Percentiles rank a stretch among this genome's conserved stretches.
Conservation (phyloP, 2,797 vertebrate genomes). For the Lates japonicus region DNA sequence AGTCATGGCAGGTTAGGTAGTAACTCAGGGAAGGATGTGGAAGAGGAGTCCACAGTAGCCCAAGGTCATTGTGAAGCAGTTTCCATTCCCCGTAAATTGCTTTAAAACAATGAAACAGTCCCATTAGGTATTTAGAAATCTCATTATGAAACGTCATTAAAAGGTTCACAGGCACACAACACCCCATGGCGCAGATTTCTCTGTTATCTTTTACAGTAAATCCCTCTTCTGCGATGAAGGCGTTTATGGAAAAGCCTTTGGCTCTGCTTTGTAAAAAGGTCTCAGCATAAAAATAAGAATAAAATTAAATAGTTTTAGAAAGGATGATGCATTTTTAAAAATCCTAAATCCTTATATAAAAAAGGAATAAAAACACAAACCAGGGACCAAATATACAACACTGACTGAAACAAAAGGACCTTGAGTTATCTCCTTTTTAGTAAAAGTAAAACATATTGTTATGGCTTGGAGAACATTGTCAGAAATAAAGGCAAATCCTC, state of each 20-base stretch:
- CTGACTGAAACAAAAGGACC: no score
- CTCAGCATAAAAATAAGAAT: background rate
- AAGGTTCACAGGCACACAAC: constrained; percentile 13
- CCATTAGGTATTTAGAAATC: constrained; percentile 36
- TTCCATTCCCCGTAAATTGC: constrained; percentile 39
- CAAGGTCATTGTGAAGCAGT: constrained; percentile 52
- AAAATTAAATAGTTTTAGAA: background rate
- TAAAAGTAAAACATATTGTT: background rate
- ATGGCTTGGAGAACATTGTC: background rate
- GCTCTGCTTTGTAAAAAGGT: constrained; percentile 39
- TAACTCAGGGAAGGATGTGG: constrained; percentile 37
- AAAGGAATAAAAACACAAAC: no score
- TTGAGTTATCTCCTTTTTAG: background rate
- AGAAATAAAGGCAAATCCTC: no score
- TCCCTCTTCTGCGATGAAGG: constrained; percentile 47
- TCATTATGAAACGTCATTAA: constrained; percentile 46
- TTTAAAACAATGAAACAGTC: constrained; percentile 45
- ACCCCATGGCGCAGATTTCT: constrained; percentile 30
- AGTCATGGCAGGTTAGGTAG: constrained; percentile 35
- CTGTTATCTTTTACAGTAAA: constrained; percentile 46
- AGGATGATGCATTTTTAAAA: no score
- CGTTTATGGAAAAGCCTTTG: constrained; percentile 38
- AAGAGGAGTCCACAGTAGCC: constrained; percentile 7
- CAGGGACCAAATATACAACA: background rate
- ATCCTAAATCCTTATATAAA: no score